Evolutionary conservation across 2,888 invertebrate species (phyloP).

Genomic region (Orthosia incerta): DNA sequence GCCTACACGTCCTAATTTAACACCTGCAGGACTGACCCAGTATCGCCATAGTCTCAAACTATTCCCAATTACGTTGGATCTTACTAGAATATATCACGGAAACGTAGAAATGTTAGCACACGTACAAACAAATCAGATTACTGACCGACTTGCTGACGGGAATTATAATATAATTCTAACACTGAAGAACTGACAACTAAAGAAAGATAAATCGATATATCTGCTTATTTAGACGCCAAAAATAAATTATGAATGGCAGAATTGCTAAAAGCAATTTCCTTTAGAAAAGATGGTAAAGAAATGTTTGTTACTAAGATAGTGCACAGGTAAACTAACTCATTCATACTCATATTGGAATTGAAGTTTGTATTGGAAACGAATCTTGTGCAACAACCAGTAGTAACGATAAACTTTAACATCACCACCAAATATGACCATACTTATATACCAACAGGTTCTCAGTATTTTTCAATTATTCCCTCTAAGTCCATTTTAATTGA

Average conservation of each 20-base stretch:
- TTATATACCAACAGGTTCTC: conserved; percentile 29
- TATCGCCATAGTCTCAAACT: not conserved
- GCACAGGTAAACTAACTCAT: not conserved
- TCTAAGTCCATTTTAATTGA: conserved; percentile 56
- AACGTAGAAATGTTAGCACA: not conserved
- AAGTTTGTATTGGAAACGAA: not conserved
- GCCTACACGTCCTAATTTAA: conserved; percentile 35
- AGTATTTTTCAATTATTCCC: conserved; percentile 44
- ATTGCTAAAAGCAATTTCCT: not conserved
- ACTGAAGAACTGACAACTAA: not conserved
- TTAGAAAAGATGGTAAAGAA: too few relatives aligned
- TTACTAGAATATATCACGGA: conserved; percentile 7
- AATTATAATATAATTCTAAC: not conserved
- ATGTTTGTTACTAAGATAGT: too few relatives aligned
- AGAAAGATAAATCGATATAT: not conserved
- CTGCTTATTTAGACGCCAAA: not conserved
- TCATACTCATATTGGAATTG: not conserved
- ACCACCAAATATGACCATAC: conserved; percentile 47
- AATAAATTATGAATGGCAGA: too few relatives aligned
- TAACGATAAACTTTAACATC: conserved; percentile 35
- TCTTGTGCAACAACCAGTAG: not conserved
- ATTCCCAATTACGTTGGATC: conserved; percentile 8
- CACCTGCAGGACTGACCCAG: conserved; percentile 33
- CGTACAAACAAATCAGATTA: not conserved
- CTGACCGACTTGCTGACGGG: not conserved